A percentile compares a stretch with the other conserved stretches of the same genome.
These are phyloP conservation scores for Sclerodermus sp. DNA, from an alignment of 2,888 invertebrate species.

Conservation along the genomic window DNA sequence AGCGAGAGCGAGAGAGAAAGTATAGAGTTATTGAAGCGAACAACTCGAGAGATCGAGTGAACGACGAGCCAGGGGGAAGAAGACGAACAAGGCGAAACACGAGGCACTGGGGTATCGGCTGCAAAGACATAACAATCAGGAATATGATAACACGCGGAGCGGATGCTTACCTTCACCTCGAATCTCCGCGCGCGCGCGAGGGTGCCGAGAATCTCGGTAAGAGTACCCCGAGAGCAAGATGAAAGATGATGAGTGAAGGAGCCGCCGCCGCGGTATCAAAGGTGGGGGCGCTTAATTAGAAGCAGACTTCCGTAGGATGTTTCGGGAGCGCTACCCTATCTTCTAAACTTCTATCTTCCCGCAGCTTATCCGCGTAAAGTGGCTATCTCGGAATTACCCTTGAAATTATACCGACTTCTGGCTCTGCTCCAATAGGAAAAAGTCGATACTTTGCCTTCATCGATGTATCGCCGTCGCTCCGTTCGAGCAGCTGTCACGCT, in stretches of 20 bases:
- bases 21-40: slow-evolving; percentile 20
- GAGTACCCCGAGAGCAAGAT: slow-evolving; percentile 24
- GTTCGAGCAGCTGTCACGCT: too few species aligned
- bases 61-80: not conserved
- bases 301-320: slow-evolving; percentile 56
- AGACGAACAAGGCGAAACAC: slow-evolving; percentile 19
- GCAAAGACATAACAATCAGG: slow-evolving; percentile 54
- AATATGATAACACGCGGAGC: slow-evolving; percentile 53
- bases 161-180: slow-evolving; percentile 49
- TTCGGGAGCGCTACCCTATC: slow-evolving; percentile 50
- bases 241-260: slow-evolving; percentile 55
- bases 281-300: slow-evolving; percentile 54
- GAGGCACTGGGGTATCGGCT: slow-evolving; percentile 25
- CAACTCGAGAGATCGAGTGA: slow-evolving; percentile 5
- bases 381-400: slow-evolving; percentile 49
- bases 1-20: slow-evolving; percentile 12
- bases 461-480: too few species aligned
- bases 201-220: slow-evolving; percentile 10
- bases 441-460: too few species aligned
- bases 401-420: slow-evolving; percentile 25
- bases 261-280: slow-evolving; percentile 27
- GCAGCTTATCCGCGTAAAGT: slow-evolving; percentile 54
- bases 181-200: slow-evolving; percentile 33
- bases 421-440: too few species aligned
- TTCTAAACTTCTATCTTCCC: slow-evolving; percentile 49